phyloP scores from a whole-genome alignment of 2,113 vertebrate species.

The Vulpes ferrilata region DNA sequence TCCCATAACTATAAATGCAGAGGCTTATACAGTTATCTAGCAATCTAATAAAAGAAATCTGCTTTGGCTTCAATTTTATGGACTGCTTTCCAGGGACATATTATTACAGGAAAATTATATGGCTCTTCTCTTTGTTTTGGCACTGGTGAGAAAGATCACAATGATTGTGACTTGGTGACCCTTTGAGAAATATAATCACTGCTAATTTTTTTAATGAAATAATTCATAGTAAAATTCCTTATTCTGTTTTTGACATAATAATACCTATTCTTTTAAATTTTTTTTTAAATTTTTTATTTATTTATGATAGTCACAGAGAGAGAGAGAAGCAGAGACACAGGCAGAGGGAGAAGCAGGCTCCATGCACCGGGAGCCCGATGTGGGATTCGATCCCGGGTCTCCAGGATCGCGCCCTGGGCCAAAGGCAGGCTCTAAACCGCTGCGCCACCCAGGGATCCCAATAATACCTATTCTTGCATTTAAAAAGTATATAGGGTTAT shows the following conservation, averaged over 20 bases:
- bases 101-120: neutral
- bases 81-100: neutral
- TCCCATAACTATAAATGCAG: slow-evolving; percentile 30
- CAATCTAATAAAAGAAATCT: slow-evolving; percentile 37
- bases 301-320: too few species aligned
- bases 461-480: neutral
- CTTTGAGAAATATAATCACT: neutral
- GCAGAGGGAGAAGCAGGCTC: too few species aligned
- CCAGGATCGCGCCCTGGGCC: too few species aligned
- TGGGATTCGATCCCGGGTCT: too few species aligned
- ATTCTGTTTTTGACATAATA: neutral
- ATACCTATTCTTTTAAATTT: neutral
- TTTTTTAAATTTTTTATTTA: too few species aligned
- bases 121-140: neutral
- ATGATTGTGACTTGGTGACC: neutral
- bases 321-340: too few species aligned
- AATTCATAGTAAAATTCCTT: neutral
- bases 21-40: neutral
- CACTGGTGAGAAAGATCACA: neutral
- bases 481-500: neutral
- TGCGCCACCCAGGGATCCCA: too few species aligned
- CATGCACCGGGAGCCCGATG: too few species aligned
- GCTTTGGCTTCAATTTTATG: neutral
- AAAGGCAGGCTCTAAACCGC: too few species aligned
- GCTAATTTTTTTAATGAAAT: neutral